Conservation (phyloP, 2,113 vertebrate species). For the Raja brachyura region DNA sequence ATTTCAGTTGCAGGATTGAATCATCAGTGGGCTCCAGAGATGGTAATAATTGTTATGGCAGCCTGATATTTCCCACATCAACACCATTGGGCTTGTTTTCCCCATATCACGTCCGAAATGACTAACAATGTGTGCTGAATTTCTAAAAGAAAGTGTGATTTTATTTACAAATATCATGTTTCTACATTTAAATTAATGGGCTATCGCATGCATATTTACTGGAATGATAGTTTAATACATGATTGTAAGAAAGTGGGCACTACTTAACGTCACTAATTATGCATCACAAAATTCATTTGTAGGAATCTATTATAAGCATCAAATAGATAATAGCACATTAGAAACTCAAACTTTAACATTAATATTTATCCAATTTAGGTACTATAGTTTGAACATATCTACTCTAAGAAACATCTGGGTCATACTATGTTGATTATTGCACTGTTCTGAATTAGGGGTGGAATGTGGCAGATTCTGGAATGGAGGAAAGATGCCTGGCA, state of each 20-base stretch:
- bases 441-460: constrained; percentile 6
- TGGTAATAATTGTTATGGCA: not conserved
- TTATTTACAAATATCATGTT: not conserved
- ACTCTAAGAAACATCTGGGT: not conserved
- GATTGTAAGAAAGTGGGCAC: not conserved
- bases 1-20: too few species aligned
- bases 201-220: not conserved
- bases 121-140: not conserved
- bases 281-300: not conserved
- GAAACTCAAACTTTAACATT: not conserved
- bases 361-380: not conserved
- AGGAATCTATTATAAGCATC: not conserved
- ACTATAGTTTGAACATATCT: not conserved
- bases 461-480: not conserved
- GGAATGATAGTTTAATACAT: not conserved
- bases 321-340: not conserved
- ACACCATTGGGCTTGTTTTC: not conserved
- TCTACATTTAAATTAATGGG: not conserved
- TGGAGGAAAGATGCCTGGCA: not conserved
- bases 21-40: not conserved
- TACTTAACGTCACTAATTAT: not conserved
- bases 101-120: not conserved
- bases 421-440: not conserved
- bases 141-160: not conserved
- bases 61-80: not conserved